These are phyloP conservation scores for Prosopocoilus inquinatus DNA, from an alignment of 2,888 invertebrate species.

Conservation along the genomic window DNA sequence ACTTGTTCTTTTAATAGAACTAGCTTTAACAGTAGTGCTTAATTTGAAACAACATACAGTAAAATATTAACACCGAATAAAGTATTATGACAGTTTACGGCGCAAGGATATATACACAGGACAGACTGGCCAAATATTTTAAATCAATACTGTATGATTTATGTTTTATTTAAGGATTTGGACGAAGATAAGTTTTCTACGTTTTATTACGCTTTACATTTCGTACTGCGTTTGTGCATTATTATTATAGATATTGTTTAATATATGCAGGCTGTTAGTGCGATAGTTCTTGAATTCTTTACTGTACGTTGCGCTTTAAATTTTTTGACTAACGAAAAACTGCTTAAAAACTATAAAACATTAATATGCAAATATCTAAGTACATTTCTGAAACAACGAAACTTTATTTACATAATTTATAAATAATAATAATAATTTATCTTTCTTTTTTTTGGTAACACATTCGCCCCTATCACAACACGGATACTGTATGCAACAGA, in stretches of 20 bases:
- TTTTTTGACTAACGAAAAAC: slow-evolving; percentile 30
- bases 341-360: slow-evolving; percentile 28
- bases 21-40: slow-evolving; percentile 36
- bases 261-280: not conserved
- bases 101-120: no score
- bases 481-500: slow-evolving; percentile 37
- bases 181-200: no score
- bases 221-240: no score
- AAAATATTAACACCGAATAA: slow-evolving; percentile 11
- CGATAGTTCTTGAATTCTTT: not conserved
- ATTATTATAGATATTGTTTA: not conserved
- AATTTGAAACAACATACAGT: slow-evolving; percentile 18
- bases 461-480: slow-evolving; percentile 47
- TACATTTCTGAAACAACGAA: slow-evolving; percentile 37
- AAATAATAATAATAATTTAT: slow-evolving; percentile 30
- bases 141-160: no score
- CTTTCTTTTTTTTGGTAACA: slow-evolving; percentile 33
- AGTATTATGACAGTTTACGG: no score
- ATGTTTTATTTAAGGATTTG: no score
- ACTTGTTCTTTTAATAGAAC: slow-evolving; percentile 39
- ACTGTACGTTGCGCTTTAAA: not conserved
- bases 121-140: no score
- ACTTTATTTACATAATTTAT: slow-evolving; percentile 43
- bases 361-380: slow-evolving; percentile 27
- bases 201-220: no score